Evolutionary conservation across 2,888 invertebrate genomes (phyloP), one percentile per base, ranked within the genome.

Genomic region (Apamea anceps): DNA sequence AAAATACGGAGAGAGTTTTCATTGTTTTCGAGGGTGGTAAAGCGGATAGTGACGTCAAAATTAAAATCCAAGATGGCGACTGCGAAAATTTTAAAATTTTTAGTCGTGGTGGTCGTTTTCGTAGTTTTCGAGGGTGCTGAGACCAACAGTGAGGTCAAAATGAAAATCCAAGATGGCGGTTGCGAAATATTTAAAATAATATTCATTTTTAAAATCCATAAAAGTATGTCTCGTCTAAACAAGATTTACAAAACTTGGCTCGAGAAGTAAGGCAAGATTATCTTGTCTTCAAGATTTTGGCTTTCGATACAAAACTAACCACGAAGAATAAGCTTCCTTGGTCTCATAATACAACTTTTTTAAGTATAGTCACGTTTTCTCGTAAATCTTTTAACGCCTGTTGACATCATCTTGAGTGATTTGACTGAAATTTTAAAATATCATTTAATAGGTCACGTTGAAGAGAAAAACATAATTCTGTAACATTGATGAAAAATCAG

Each of bases 331-430:
- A 18, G 28, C 13, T 60, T 42, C 18, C 1, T 60, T 15, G 28
- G 21, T 54, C 57, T 12, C 8, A 25, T 62, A 74, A 54, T 51
- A 67, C 18, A 13, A 13, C 2, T 37, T 75, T n/a, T 57, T 68
- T 18, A 37, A 57, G 15, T 21, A 75, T 57, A 57, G 81, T 80
- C 81, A 81, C 81, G 81, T 75, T 75, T 62, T 25, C 4, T 0
- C n/a, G 13, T 7, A 37, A 75, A 68, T 25, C 15, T 51, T 67
- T 67, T 62, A 51, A 21, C 15, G n/a, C n/a, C 25, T 28, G 3
- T 74, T 67, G 6, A 28, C 7, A 8, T 42, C 12, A 66, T 18
- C 12, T 72, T 63, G 8, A 65, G 10, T 32, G 6, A 63, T 18
- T 42, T 28, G 1, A 28, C 45, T 60, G 32, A n/a, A 45, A 45